phyloP scores from a whole-genome alignment of 2,113 vertebrate genomes.

The Polypterus senegalus region DNA sequence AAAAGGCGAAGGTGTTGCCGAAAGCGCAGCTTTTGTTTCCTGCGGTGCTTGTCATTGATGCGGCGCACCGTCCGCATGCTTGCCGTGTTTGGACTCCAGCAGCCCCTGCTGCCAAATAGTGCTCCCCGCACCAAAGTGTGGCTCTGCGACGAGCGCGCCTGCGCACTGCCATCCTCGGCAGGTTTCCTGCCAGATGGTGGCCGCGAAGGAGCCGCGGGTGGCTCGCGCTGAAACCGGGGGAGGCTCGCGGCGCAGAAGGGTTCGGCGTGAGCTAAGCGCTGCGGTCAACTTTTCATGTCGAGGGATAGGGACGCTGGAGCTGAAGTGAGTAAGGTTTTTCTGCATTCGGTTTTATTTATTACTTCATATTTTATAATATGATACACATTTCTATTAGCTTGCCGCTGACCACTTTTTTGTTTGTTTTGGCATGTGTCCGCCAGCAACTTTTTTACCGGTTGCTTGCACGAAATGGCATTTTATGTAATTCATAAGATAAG shows the following conservation, averaged over 20 bases:
- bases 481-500: too few species aligned
- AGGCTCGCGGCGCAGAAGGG: neutral
- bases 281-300: too few species aligned
- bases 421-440: too few species aligned
- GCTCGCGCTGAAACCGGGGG: slow-evolving; percentile 18
- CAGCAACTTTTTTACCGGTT: too few species aligned
- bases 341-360: too few species aligned
- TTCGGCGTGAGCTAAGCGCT: neutral
- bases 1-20: neutral
- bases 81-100: neutral
- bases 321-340: too few species aligned
- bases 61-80: slow-evolving; percentile 2
- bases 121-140: slow-evolving; percentile 15
- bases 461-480: too few species aligned
- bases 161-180: slow-evolving; percentile 26
- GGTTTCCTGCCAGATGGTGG: slow-evolving; percentile 17
- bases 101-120: slow-evolving; percentile 2
- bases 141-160: slow-evolving; percentile 25
- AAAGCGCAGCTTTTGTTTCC: slow-evolving; percentile 1
- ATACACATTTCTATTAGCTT: too few species aligned
- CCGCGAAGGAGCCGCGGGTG: slow-evolving; percentile 34
- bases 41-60: neutral
- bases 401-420: too few species aligned
- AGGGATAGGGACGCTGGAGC: too few species aligned
- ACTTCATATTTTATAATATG: too few species aligned